phyloP scores from a whole-genome alignment of 2,113 vertebrate genomes.

The Eubucco bourcierii region DNA sequence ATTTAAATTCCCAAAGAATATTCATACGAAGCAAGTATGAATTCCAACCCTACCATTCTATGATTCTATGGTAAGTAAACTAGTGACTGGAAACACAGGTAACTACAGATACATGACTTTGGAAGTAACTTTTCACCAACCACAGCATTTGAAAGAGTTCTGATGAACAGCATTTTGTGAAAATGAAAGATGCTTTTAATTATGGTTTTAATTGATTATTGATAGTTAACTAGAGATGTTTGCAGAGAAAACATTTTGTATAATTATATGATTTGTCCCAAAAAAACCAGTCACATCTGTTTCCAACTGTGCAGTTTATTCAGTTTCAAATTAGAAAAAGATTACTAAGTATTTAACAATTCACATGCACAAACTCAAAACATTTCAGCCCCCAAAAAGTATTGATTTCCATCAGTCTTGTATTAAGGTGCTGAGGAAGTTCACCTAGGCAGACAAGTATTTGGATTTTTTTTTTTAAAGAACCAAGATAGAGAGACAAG shows the following conservation, averaged over 20 bases:
- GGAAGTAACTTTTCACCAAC: not conserved
- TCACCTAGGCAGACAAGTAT: constrained; percentile 36
- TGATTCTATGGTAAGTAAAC: not conserved
- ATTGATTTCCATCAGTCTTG: constrained; percentile 3
- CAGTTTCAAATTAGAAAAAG: constrained; percentile 48
- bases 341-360: constrained; percentile 32
- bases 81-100: not conserved
- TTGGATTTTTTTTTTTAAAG: not conserved
- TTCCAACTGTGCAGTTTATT: constrained; percentile 60
- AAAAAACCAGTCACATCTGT: not conserved
- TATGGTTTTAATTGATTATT: not conserved
- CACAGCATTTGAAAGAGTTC: not conserved
- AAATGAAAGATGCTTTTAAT: not conserved
- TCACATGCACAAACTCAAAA: constrained; percentile 60
- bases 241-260: not conserved
- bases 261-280: not conserved
- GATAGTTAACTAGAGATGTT: not conserved
- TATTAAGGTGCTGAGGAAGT: constrained; percentile 47
- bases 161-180: not conserved
- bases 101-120: not conserved
- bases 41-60: no score
- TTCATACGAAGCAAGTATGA: not conserved
- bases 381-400: not conserved
- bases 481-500: constrained; percentile 17
- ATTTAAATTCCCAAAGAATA: not conserved